Base-by-base conservation (phyloP, 2,797 vertebrate species). In the Melanotaenia trifasciata region DNA sequence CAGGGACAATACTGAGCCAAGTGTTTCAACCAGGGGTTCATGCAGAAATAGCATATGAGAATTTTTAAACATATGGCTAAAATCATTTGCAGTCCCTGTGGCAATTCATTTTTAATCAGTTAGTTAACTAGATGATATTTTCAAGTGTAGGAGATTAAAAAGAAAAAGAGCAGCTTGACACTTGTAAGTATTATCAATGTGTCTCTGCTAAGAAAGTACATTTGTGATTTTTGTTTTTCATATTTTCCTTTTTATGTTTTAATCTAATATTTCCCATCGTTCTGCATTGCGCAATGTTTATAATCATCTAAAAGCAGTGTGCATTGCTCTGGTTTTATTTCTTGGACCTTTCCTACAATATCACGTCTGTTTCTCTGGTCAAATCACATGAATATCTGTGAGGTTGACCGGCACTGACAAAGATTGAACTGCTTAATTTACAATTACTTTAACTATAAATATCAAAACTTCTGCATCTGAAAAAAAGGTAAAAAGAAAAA, bases 81-180 rank as follows among this genome's bases (percentile, higher is more conserved):
- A 59, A 45, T 28, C 24, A 47, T 22, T 61, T 66, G 10, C 26
- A 50, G 13, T 84, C 12, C 71, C 35, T 20, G 28, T 65, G 40
- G 69, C 13, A 4, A 74, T 63, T 35, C 18, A 67, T 63, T 70
- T 80, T 76, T 74, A 54, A 74, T 70, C 62, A 64, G 24, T 32
- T 68, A 32, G n/a, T 66, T 70, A 62, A 77, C 56, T 54, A 2
- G n/a, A 82, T 74, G 0, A 53, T 62, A 69, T 78, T 12, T 70
- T n/a, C 5, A 51, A 36, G 33, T 80, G 58, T 12, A 28, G 3
- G 61, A 26, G 3, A 69, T 64, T 18, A 67, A 24, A 60, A 67
- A 45, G 36, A 68, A 74, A 5, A 54, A 33, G 6, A 77, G 58
- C 12, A 54, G 24, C 26, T 28, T 54, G 24, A 30, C 53, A 6